Conservation (phyloP, 2,888 invertebrate genomes). For the Lasioglossum leucozonium region DNA sequence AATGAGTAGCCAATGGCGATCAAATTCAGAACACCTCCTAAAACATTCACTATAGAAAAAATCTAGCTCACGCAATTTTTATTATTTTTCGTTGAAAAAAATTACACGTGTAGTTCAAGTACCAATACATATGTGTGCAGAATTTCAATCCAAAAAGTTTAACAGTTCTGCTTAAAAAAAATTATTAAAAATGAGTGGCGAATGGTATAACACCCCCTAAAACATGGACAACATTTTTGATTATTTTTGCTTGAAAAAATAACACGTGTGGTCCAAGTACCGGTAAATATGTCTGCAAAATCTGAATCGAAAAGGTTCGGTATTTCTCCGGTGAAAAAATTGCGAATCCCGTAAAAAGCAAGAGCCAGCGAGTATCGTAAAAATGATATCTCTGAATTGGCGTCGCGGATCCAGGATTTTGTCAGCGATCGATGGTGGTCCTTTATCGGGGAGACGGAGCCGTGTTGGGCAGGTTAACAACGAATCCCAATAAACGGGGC, state of each 20-base stretch:
- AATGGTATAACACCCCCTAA: no score
- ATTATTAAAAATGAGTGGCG: no score
- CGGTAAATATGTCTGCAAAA: background rate
- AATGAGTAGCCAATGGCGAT: no score
- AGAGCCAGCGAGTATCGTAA: no score
- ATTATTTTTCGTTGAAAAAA: background rate
- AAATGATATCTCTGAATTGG: no score
- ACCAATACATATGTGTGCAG: background rate
- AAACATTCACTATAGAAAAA: no score
- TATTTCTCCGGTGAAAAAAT: background rate
- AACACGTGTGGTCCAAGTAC: background rate
- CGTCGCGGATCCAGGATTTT: background rate
- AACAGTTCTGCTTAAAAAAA: no score
- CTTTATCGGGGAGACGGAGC: background rate
- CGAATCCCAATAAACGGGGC: conserved; percentile 69
- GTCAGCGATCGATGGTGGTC: background rate
- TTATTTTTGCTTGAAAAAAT: background rate
- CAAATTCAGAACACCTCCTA: no score
- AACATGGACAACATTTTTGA: no score
- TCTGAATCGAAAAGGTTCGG: background rate
- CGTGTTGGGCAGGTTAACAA: conserved; percentile 47
- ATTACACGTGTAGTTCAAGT: background rate
- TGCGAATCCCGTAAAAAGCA: background rate
- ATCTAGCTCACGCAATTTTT: background rate
- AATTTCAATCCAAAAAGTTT: background rate